Conservation (phyloP, 2,888 invertebrate species). For the Pimpla rufipes region DNA sequence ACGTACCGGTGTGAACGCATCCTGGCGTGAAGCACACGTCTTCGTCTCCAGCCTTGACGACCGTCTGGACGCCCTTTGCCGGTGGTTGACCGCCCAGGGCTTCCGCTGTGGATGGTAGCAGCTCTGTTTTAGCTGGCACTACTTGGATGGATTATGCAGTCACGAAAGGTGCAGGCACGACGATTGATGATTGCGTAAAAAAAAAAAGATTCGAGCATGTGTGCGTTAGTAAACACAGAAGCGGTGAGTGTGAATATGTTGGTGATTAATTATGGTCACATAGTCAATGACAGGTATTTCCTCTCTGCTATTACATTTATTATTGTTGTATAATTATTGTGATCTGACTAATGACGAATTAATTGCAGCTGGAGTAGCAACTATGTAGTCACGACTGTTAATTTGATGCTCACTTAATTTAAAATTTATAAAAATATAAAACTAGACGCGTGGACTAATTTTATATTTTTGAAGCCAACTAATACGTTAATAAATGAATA, state of each 20-base stretch:
- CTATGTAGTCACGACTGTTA: no score
- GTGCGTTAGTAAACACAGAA: slow-evolving; percentile 61
- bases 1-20: slow-evolving; percentile 92
- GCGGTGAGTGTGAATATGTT: slow-evolving; percentile 11
- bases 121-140: slow-evolving; percentile 79
- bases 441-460: no score
- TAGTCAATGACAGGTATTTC: background rate
- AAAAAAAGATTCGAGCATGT: slow-evolving; percentile 67
- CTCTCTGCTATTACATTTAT: background rate
- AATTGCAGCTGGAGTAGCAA: no score
- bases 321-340: background rate
- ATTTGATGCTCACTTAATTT: no score
- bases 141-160: slow-evolving; percentile 69
- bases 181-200: slow-evolving; percentile 46
- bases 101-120: slow-evolving; percentile 82
- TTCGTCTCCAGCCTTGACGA: slow-evolving; percentile 80
- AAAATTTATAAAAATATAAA: no score
- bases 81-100: slow-evolving; percentile 75
- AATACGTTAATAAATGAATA: no score
- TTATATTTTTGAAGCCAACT: no score
- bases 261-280: background rate
- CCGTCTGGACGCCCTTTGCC: slow-evolving; percentile 69
- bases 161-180: slow-evolving; percentile 61
- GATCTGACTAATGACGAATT: no score
- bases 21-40: slow-evolving; percentile 91